Base-by-base conservation (phyloP, 2,888 invertebrate genomes). In the Scotopteryx bipunctaria region DNA sequence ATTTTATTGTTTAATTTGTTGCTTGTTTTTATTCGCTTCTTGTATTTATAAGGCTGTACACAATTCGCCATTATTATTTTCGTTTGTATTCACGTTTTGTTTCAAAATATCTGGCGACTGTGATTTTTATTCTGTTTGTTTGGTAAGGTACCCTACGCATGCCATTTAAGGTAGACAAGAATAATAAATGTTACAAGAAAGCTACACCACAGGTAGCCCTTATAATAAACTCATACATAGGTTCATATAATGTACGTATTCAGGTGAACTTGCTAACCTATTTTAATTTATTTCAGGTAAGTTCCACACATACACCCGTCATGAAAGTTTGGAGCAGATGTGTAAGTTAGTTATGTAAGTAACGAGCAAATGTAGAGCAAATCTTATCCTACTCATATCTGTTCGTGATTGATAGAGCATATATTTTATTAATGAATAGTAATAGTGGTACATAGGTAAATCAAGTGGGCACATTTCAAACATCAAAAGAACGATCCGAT, bases 1-100 rank as follows among this genome's bases (percentile, higher is more conserved):
- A 72, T 80, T 81, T 77, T 73, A 74, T 74, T 80, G 71, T 77
- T 73, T 69, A 76, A 78, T 75, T 76, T 70, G 70, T 69, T 69
- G 63, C 13, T 32, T 36, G 23, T 37, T 44, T 36, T 50, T 46
- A 17, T 44, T 36, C 45, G 64, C 61, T 68, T 66, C 63, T 69
- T 65, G 66, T 69, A 66, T 67, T 43, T n/a, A n/a, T n/a, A n/a
- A 31, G 37, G 44, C 37, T 41, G 32, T 42, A 29, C 51, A 48
- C 47, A 48, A 51, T 52, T 31, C 8, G 27, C 31, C 36, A 13
- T 16, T 35, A 33, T 13, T n/a, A 13, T 49, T 33, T 42, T 47
- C n/a, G 25, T 50, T 43, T 11, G 33, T 9, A 14, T 15, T 19
- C 27, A 11, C 2, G n/a, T 27, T 9, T 27, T 9, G 1, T n/a